Base-by-base conservation (phyloP, 1,140 invertebrate species). In the Platorchestia sp. region DNA sequence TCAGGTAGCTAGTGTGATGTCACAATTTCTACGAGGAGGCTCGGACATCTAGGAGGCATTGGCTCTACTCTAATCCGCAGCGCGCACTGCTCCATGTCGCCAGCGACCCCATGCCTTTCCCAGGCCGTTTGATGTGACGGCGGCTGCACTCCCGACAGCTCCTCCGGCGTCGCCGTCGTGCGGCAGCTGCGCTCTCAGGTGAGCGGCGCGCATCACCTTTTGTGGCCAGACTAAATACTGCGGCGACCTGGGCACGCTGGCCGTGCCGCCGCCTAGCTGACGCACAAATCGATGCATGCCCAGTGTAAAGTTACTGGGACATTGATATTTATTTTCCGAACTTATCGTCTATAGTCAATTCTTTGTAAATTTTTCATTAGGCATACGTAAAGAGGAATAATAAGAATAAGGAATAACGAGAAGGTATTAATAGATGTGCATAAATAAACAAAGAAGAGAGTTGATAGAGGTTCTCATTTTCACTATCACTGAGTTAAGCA, bases 211-310 rank as follows among this genome's bases (percentile, higher is more conserved):
- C 87, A 89, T 89, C n/a, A 89, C 87, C 87, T 42, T 89, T 89
- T 89, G 87, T 89, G 87, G 87, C n/a, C 41, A 41, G 87, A 89
- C 87, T 89, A 89, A 89, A 89, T 89, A 89, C 42, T 89, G 87
- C 87, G 41, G 36, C 41, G 42, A 27, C 87, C 41, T 27, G 14
- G 87, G 42, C 27, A 89, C 7, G 43, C 87, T 89, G 87, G 27
- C 86, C 87, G 41, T 42, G 36, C 87, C 27, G 14, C 59, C 3
- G 10, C 10, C 59, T 75, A 75, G 59, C 14, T 19, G 36, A 75
- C 10, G 10, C 59, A 75, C 14, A 75, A 75, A 75, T 75, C 1
- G 59, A 75, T 75, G 59, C 59, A 75, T 75, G 27, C 59, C 59
- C 3, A 36, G 14, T 22, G 59, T 75, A 22, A 75, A 1, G 59